Conservation (phyloP, 2,888 invertebrate genomes). For the Agrilus biguttatus region DNA sequence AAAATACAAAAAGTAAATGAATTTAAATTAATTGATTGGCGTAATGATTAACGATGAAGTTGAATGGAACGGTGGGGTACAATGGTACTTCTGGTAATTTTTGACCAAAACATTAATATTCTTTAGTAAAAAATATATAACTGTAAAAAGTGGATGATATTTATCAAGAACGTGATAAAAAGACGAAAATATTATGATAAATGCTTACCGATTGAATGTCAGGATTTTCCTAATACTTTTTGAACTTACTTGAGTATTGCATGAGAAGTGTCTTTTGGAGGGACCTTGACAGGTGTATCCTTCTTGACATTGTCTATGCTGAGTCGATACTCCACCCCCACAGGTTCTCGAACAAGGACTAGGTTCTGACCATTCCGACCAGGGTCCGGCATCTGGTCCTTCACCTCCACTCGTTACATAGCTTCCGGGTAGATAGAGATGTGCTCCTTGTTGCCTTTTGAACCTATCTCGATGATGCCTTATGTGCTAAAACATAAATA, state of each 20-base stretch:
- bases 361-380: conserved; percentile 75
- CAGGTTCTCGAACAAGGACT: conserved; percentile 81
- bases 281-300: conserved; percentile 60
- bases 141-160: too few relatives aligned
- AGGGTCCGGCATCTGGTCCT: conserved; percentile 44
- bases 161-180: too few relatives aligned
- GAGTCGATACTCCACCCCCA: conserved; percentile 83
- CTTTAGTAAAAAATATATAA: too few relatives aligned
- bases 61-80: too few relatives aligned
- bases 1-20: too few relatives aligned
- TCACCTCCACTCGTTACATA: conserved; percentile 55
- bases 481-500: conserved; percentile 28
- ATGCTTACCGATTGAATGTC: too few relatives aligned
- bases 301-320: conserved; percentile 62
- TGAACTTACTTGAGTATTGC: conserved; percentile 62
- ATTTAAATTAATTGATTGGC: too few relatives aligned
- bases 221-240: too few relatives aligned
- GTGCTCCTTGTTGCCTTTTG: conserved; percentile 63
- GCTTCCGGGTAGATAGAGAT: conserved; percentile 55
- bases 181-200: too few relatives aligned
- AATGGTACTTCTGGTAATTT: too few relatives aligned
- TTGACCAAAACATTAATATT: too few relatives aligned
- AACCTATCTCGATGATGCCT: conserved; percentile 56
- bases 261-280: conserved; percentile 73
- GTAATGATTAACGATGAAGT: too few relatives aligned